phyloP scores from a whole-genome alignment of 1,140 invertebrate genomes.

The Penaeus indicus region DNA sequence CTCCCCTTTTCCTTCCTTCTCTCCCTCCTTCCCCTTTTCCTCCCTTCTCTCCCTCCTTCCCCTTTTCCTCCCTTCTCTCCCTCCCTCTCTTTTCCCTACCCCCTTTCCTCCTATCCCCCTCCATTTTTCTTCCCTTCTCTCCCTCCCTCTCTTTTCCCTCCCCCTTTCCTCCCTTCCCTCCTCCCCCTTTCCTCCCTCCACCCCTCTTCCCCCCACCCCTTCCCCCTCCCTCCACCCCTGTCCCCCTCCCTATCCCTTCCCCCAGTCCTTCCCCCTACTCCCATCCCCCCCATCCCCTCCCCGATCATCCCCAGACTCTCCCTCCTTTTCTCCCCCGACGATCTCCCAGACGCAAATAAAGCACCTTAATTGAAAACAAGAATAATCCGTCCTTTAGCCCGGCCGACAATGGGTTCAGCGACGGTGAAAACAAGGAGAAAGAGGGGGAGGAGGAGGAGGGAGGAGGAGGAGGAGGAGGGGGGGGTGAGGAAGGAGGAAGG shows the following conservation, averaged over 20 bases:
- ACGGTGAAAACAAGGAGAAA: not conserved
- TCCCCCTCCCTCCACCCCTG: not conserved
- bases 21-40: not conserved
- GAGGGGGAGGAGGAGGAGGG: not conserved
- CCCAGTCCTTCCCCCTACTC: not conserved
- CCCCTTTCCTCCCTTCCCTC: not conserved
- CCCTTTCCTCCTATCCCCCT: too few relatives aligned
- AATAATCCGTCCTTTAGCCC: conserved; percentile 35
- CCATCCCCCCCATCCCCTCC: not conserved
- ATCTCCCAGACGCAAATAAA: conserved; percentile 3
- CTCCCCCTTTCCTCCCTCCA: too few relatives aligned
- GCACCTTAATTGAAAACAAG: conserved; percentile 40
- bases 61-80: not conserved
- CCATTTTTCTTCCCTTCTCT: not conserved
- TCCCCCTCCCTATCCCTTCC: not conserved
- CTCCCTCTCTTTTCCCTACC: not conserved
- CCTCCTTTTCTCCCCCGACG: not conserved
- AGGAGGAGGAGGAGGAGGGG: too few relatives aligned
- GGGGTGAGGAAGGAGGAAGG: too few relatives aligned
- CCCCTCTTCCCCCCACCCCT: too few relatives aligned
- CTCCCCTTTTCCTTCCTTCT: too few relatives aligned
- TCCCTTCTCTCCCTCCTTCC: not conserved
- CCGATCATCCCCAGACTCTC: not conserved
- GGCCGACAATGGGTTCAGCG: conserved; percentile 15
- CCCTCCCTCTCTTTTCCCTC: not conserved